These are phyloP conservation scores for Cataglyphis albicans DNA, from an alignment of 2,888 invertebrate species.

Conservation along the genomic window DNA sequence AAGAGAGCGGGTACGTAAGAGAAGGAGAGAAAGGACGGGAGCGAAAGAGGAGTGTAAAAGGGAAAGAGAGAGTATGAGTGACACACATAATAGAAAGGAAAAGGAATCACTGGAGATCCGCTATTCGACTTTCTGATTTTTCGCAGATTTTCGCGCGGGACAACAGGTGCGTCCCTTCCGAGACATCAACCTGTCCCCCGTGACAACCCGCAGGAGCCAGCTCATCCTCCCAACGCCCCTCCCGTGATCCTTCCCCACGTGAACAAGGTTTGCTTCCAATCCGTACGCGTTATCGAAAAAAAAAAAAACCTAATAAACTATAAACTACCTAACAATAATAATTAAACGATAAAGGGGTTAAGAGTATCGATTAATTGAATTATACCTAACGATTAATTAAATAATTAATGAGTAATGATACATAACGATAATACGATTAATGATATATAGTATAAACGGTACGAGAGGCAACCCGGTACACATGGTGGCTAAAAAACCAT, in stretches of 20 bases:
- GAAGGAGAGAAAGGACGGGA: slow-evolving; percentile 66
- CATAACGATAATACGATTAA: slow-evolving; percentile 82
- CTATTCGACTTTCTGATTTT: slow-evolving; percentile 82
- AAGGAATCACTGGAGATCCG: slow-evolving; percentile 74
- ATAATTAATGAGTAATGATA: slow-evolving; percentile 80
- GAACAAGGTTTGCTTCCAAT: slow-evolving; percentile 84
- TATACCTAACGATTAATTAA: slow-evolving; percentile 82
- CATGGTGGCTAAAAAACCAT: slow-evolving; percentile 84
- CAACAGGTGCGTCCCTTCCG: slow-evolving; percentile 81
- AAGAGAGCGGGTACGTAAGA: slow-evolving; percentile 47
- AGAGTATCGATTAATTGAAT: slow-evolving; percentile 84
- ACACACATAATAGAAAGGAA: slow-evolving; percentile 43
- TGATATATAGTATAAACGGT: slow-evolving; percentile 80
- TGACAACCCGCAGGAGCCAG: slow-evolving; percentile 68
- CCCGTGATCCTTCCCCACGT: slow-evolving; percentile 70
- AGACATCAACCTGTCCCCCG: slow-evolving; percentile 71
- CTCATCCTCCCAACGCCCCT: slow-evolving; percentile 74
- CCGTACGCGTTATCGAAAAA: slow-evolving; percentile 81
- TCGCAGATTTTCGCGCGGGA: slow-evolving; percentile 84
- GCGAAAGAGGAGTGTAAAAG: slow-evolving; percentile 62
- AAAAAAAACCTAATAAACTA: slow-evolving; percentile 82
- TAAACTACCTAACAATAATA: slow-evolving; percentile 85
- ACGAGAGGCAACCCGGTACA: slow-evolving; percentile 80
- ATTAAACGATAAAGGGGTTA: slow-evolving; percentile 83
- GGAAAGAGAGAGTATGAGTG: slow-evolving; percentile 64